Conservation (phyloP, 2,113 vertebrate genomes). For the Megaceryle maxima region DNA sequence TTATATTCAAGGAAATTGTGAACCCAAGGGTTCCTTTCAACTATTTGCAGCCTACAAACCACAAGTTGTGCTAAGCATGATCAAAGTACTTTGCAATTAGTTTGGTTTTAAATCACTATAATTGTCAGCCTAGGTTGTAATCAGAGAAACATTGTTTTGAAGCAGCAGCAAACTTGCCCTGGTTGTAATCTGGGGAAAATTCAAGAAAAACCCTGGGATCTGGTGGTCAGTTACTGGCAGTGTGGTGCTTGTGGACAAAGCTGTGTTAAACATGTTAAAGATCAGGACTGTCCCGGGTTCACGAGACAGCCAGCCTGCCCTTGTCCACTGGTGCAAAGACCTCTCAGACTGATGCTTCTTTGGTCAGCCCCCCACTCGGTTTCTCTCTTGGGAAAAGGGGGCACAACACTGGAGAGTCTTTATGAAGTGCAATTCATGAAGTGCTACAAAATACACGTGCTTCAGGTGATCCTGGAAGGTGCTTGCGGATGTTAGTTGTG, state of each 20-base stretch:
- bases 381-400: not conserved
- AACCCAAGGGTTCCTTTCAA: conserved; percentile 64
- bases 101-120: conserved; percentile 77
- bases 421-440: fast-evolving
- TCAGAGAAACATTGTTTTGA: conserved; percentile 66
- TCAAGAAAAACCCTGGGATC: not conserved
- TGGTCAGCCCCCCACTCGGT: not conserved
- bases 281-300: not conserved
- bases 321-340: not conserved
- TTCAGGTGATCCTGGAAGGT: not conserved
- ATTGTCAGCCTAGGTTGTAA: conserved; percentile 73
- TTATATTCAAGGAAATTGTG: conserved; percentile 71
- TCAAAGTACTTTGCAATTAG: conserved; percentile 76
- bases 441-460: not conserved
- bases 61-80: conserved; percentile 67
- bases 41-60: conserved; percentile 61
- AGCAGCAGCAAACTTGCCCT: conserved; percentile 28
- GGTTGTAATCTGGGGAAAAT: conserved; percentile 54
- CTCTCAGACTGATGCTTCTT: fast-evolving
- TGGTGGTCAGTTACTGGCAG: not conserved
- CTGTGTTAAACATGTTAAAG: not conserved
- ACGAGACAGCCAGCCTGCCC: not conserved
- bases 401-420: not conserved
- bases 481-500: fast-evolving
- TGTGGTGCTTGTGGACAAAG: not conserved